phyloP scores from a whole-genome alignment of 2,113 vertebrate species.

The Nipponia nippon region DNA sequence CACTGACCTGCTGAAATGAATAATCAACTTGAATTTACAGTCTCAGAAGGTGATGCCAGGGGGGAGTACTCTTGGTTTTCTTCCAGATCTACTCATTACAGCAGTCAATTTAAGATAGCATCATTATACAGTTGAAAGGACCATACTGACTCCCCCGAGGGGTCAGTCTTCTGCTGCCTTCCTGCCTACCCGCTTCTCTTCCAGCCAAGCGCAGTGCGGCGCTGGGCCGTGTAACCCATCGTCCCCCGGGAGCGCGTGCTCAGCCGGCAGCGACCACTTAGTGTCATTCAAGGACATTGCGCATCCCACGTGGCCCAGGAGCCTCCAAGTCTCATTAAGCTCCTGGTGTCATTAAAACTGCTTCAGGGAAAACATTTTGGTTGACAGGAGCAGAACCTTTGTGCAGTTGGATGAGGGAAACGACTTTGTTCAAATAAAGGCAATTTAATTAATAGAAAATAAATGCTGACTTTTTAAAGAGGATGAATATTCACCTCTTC shows the following conservation, averaged over 20 bases:
- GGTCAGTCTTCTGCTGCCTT: not conserved
- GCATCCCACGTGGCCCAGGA: not conserved
- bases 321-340: not conserved
- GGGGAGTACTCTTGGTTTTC: not conserved
- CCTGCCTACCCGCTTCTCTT: not conserved
- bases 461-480: not conserved
- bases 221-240: not conserved
- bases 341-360: not conserved
- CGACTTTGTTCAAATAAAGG: rapidly evolving
- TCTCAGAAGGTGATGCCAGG: not conserved
- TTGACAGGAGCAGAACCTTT: not conserved
- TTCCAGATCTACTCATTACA: not conserved
- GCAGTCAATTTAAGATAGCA: not conserved
- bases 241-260: rapidly evolving
- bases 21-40: not conserved
- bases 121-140: not conserved
- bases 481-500: not conserved
- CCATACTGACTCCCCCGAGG: rapidly evolving
- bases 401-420: not conserved
- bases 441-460: not conserved
- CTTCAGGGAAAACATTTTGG: not conserved
- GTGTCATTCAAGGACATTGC: not conserved
- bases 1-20: not conserved
- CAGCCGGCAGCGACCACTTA: not conserved
- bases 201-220: not conserved